Evolutionary conservation across 1,140 invertebrate genomes (phyloP).

Genomic region (Drosophila kepulauana): DNA sequence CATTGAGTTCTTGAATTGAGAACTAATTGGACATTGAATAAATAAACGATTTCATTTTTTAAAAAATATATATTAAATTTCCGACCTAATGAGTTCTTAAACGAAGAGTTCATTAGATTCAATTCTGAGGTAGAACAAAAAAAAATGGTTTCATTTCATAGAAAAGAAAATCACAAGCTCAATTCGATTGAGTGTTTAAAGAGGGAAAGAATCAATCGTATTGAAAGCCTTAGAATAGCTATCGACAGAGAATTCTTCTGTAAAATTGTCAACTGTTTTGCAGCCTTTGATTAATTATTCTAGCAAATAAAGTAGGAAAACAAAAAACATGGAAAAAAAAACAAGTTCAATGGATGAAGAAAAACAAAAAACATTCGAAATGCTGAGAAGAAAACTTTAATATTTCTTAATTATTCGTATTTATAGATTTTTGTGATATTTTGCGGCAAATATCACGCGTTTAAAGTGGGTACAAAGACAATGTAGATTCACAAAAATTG

Average conservation of each 20-base stretch:
- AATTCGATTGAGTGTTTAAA: too few relatives aligned
- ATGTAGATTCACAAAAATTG: slow-evolving; percentile 47
- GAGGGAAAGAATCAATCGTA: too few relatives aligned
- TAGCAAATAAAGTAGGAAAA: slow-evolving; percentile 45
- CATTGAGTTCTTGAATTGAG: not conserved
- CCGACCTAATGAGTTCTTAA: not conserved
- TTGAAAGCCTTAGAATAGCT: not conserved
- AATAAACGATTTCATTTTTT: not conserved
- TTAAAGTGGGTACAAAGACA: slow-evolving; percentile 6
- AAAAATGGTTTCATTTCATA: too few relatives aligned
- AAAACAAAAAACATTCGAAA: slow-evolving; percentile 7
- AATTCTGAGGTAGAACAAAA: not conserved
- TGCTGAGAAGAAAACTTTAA: slow-evolving; percentile 7
- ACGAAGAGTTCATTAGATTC: not conserved
- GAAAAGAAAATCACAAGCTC: too few relatives aligned
- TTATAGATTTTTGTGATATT: slow-evolving; percentile 11
- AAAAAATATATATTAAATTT: not conserved
- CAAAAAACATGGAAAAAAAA: not conserved
- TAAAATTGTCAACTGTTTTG: not conserved
- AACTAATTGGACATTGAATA: not conserved
- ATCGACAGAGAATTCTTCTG: not conserved
- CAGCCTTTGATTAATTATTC: slow-evolving; percentile 50
- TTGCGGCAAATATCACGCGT: slow-evolving; percentile 11
- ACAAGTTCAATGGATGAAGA: not conserved
- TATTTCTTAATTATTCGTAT: slow-evolving; percentile 16